These are phyloP conservation scores for Pogona vitticeps DNA, from an alignment of 2,113 vertebrate species.

Conservation along the genomic window DNA sequence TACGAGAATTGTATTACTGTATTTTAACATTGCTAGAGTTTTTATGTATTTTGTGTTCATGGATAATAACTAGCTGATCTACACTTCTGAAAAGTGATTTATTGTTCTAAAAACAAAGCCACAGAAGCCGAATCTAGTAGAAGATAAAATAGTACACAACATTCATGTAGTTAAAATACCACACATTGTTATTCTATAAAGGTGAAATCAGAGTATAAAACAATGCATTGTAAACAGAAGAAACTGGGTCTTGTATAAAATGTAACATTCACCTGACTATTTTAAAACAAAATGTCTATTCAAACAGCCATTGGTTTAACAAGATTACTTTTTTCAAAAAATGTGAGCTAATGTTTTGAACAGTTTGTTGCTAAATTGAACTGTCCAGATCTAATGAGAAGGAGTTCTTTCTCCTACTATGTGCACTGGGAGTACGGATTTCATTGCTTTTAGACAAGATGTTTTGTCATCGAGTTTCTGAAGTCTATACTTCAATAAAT, in stretches of 20 bases:
- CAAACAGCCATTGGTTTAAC: slow-evolving; percentile 47
- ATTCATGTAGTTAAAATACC: slow-evolving; percentile 16
- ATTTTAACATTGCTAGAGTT: slow-evolving; percentile 8
- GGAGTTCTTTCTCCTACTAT: slow-evolving; percentile 45
- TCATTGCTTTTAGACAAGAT: slow-evolving; percentile 50
- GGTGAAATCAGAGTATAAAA: slow-evolving; percentile 34
- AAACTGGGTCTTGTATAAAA: slow-evolving; percentile 37
- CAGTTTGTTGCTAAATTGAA: slow-evolving; percentile 43
- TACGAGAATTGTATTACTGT: background rate
- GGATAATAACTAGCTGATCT: slow-evolving; percentile 14
- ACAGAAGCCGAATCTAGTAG: slow-evolving; percentile 25
- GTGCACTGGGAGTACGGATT: slow-evolving; percentile 37
- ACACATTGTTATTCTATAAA: slow-evolving; percentile 30
- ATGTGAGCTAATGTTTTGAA: slow-evolving; percentile 48
- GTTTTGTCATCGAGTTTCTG: background rate
- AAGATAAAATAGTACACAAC: slow-evolving; percentile 14
- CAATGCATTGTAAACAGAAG: slow-evolving; percentile 32
- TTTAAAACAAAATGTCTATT: slow-evolving; percentile 20
- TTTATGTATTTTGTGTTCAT: slow-evolving; percentile 36
- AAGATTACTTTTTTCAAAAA: background rate
- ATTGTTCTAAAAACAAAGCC: slow-evolving; percentile 37
- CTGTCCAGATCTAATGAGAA: slow-evolving; percentile 60
- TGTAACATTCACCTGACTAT: slow-evolving; percentile 44
- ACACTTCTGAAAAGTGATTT: slow-evolving; percentile 11
- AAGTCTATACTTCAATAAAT: slow-evolving; percentile 52